phyloP scores from a whole-genome alignment of 2,888 invertebrate genomes.

The Drosophila stalkeri region DNA sequence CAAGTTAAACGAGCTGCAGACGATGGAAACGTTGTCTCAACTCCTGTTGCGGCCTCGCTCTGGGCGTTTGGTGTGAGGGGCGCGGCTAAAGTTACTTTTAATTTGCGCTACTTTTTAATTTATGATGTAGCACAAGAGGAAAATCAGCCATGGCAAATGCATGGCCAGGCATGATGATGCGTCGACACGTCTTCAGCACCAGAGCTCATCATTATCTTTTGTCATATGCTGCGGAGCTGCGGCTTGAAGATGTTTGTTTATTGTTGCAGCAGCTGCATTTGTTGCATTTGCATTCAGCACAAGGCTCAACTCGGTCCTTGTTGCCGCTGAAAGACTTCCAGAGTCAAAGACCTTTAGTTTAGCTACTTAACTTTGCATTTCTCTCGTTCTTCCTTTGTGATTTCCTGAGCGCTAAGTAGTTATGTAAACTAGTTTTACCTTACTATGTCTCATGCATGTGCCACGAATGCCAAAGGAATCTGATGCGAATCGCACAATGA shows the following conservation, averaged over 20 bases:
- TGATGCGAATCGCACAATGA: not conserved
- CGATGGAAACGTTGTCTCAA: conserved; percentile 9
- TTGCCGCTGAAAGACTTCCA: conserved; percentile 8
- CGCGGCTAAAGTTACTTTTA: conserved; percentile 29
- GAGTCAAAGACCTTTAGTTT: conserved; percentile 46
- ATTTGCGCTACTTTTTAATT: conserved; percentile 70
- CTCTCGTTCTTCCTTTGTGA: conserved; percentile 24
- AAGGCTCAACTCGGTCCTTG: conserved; percentile 29
- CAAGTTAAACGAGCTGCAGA: conserved; percentile 25
- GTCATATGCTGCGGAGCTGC: conserved; percentile 27
- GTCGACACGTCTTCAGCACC: conserved; percentile 15
- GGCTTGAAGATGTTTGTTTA: conserved; percentile 27
- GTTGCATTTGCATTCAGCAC: conserved; percentile 36
- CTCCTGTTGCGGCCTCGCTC: not conserved
- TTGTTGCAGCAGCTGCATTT: conserved; percentile 26
- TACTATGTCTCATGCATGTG: conserved; percentile 21
- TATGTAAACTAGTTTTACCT: conserved; percentile 44
- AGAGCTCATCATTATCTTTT: conserved; percentile 47
- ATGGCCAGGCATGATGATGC: not conserved
- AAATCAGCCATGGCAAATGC: conserved; percentile 36
- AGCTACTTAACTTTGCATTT: conserved; percentile 13
- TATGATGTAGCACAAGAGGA: conserved; percentile 59
- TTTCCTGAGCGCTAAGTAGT: conserved; percentile 36
- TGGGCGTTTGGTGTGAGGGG: conserved; percentile 4
- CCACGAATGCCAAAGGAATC: not conserved